Evolutionary conservation across 1,140 invertebrate genomes (phyloP).

Genomic region (Eumaeus atala): DNA sequence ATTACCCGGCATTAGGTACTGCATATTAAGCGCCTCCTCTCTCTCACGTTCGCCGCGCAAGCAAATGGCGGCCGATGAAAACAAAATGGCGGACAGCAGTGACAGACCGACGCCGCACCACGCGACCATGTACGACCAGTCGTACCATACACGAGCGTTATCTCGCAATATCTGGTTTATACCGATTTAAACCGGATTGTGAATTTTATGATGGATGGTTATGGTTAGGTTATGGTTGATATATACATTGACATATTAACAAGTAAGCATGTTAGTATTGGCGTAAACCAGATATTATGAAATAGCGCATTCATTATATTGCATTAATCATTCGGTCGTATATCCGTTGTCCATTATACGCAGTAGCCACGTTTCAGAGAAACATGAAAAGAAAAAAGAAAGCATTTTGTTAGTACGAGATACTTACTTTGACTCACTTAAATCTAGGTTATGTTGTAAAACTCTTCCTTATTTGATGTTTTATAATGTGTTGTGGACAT

Average conservation of each 20-base stretch:
- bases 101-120: conserved; percentile 94
- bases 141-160: conserved; percentile 90
- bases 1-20: conserved; percentile 97
- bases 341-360: conserved; percentile 48
- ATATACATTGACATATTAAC: conserved; percentile 60
- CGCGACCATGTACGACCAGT: conserved; percentile 96
- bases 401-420: conserved; percentile 73
- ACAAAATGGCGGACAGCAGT: conserved; percentile 90
- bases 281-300: conserved; percentile 71
- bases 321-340: conserved; percentile 49
- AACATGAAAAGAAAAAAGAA: conserved; percentile 77
- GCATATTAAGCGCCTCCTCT: conserved; percentile 96
- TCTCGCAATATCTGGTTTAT: conserved; percentile 87
- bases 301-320: conserved; percentile 47
- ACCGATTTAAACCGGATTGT: conserved; percentile 26
- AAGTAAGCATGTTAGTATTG: conserved; percentile 64
- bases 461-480: no score
- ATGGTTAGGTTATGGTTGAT: conserved; percentile 18
- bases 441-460: conserved; percentile 28
- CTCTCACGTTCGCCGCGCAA: conserved; percentile 92
- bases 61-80: conserved; percentile 93
- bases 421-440: conserved; percentile 29
- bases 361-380: conserved; percentile 69
- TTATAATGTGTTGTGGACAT: no score
- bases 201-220: conserved; percentile 6